Evolutionary conservation across 2,113 vertebrate species (phyloP), one percentile per base, ranked within the genome.

Genomic region (Sapajus apella): DNA sequence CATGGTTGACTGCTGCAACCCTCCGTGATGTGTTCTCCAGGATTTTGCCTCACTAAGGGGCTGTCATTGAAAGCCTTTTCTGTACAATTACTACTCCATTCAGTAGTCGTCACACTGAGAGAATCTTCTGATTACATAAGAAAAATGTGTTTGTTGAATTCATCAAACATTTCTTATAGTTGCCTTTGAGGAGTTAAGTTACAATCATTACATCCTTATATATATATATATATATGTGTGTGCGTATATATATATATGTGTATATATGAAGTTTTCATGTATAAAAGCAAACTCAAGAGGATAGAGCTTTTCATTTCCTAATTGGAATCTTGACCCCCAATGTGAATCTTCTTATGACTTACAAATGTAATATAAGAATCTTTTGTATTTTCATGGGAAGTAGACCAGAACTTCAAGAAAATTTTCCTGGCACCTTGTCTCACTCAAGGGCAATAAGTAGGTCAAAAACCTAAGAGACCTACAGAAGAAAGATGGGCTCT

Each of bases 301-400:
- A 37, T 3, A 79, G 6, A 91, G 2, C 11, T 12, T 97, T 91
- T 94, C 40, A 80, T 75, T 75, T 35, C 35, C 20, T 68, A 83
- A 68, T 8, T 91, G 37, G 9, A 91, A 47, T 47, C 23, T 83
- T 88, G 68, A 21, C 5, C 23, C 72, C 30, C 20, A 84, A 32
- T 40, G 84, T 83, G 21, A 75, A 83, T 85, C 61, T 80, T 85
- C 61, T 68, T 82, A 52, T 58, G 32, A 95, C 21, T 89, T 87
- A 90, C 32, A 96, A 91, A 84, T 68, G 30, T 66, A 43, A 50
- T 82, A 66, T 58, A 32, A 84, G 37, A 77, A 76, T 95, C 83
- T 82, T 92, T 91, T 80, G n/a, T 64, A 58, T 94, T 95, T 77
- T 95, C 18, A 21, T 56, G 76, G 43, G 50, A 97, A 64, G 18